Evolutionary conservation across 1,140 invertebrate genomes (phyloP).

Genomic region (Onthophagus taurus): DNA sequence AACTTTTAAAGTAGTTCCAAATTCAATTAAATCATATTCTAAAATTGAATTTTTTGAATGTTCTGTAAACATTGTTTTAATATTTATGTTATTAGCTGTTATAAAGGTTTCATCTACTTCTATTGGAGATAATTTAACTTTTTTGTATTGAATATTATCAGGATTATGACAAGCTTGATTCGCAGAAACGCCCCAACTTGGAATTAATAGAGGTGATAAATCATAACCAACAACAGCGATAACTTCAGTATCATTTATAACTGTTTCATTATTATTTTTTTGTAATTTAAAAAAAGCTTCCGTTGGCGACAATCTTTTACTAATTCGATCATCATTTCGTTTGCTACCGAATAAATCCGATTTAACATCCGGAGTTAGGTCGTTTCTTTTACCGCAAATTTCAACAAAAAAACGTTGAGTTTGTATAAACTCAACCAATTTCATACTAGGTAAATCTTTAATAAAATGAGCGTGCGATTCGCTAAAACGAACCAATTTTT

Average conservation of each 20-base stretch:
- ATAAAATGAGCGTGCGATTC: slow-evolving; percentile 21
- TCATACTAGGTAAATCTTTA: slow-evolving; percentile 17
- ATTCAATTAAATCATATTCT: background rate
- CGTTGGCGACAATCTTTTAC: slow-evolving; percentile 8
- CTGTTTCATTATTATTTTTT: background rate
- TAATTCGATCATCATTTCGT: slow-evolving; percentile 16
- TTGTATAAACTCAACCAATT: slow-evolving; percentile 21
- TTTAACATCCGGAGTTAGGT: background rate
- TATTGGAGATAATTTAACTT: background rate
- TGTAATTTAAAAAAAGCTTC: slow-evolving; percentile 9
- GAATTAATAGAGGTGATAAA: slow-evolving; percentile 20
- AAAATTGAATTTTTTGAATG: background rate
- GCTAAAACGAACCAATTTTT: slow-evolving; percentile 15
- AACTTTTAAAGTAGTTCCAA: slow-evolving; percentile 9
- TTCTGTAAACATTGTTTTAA: background rate
- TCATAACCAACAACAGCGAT: slow-evolving; percentile 20
- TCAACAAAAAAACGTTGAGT: slow-evolving; percentile 15
- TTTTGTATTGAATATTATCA: slow-evolving; percentile 5
- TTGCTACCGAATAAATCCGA: slow-evolving; percentile 18
- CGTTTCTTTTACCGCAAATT: background rate
- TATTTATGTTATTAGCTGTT: slow-evolving; percentile 11
- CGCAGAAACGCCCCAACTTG: slow-evolving; percentile 16
- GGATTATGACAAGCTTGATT: slow-evolving; percentile 11
- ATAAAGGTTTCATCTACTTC: background rate
- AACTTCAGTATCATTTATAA: slow-evolving; percentile 2